Evolutionary conservation across 2,888 invertebrate genomes (phyloP).

Genomic region (Dasysyrphus albostriatus): DNA sequence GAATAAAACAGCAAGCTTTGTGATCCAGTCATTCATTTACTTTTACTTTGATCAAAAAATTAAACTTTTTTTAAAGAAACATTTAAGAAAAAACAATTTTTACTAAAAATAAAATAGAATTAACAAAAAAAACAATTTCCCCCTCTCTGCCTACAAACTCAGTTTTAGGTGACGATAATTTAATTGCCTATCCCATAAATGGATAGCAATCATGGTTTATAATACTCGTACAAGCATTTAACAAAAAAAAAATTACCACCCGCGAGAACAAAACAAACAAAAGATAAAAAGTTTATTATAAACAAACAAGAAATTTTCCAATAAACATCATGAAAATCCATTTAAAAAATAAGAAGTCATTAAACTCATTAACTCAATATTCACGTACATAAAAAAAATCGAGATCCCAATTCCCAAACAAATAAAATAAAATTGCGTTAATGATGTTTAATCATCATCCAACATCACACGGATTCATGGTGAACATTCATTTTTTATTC

Average conservation of each 20-base stretch:
- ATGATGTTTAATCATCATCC: constrained; percentile 64
- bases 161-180: background rate
- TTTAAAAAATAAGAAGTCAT: constrained; percentile 44
- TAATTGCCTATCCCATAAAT: background rate
- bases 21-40: too few species aligned
- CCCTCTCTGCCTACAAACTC: too few species aligned
- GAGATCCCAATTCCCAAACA: constrained; percentile 12
- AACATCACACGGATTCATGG: constrained; percentile 39
- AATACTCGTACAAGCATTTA: background rate
- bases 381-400: constrained; percentile 10
- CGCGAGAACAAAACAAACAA: constrained; percentile 6
- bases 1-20: too few species aligned
- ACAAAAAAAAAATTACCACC: background rate
- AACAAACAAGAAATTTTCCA: constrained; percentile 22
- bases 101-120: too few species aligned
- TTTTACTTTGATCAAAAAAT: too few species aligned
- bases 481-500: constrained; percentile 56
- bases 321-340: constrained; percentile 44
- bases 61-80: too few species aligned
- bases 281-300: constrained; percentile 17
- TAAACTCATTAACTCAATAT: constrained; percentile 58
- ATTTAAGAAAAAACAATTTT: too few species aligned
- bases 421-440: constrained; percentile 51
- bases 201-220: background rate
- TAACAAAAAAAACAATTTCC: too few species aligned